Evolutionary conservation across 2,113 vertebrate species (phyloP), one percentile per base, ranked within the genome.

Genomic region (Megaceryle torquata): DNA sequence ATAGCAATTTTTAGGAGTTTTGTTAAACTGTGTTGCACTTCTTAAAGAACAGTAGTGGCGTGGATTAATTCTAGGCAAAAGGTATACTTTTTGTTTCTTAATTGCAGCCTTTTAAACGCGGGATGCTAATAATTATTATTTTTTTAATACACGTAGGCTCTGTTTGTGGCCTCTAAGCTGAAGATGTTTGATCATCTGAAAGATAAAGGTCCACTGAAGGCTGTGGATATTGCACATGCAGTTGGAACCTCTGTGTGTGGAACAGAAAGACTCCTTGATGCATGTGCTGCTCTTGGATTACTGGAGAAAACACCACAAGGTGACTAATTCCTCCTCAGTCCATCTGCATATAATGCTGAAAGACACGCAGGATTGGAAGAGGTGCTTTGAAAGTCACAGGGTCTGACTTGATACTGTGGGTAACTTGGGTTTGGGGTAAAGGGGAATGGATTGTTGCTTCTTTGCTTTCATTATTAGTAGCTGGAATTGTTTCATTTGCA

Each of bases 141-240:
- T 85, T 35, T 93, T 50, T 72, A 19, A 9, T 75, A 5, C 10
- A 10, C 31, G 2, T 96, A 99, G 99, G 98, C 98, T 19, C 97
- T 99, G 35, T 98, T 99, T 88, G 97, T 98, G 9, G 99, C 99
- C 3, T 99, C 98, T 93, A 98, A 98, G 91, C 91, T 99, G 93
- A 96, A 97, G 54, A 86, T 99, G 35, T 99, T 99, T 82, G 99
- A 99, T 96, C 33, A 98, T n/a, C 95, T 99, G 11, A 97, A 97
- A 31, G 63, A 41, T 20, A 96, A 82, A 14, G 96, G 94, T 18
- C 96, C 97, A 9, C 13, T 97, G 91, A 96, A 93, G 4, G 97
- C 98, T 14, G 80, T 61, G 7, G 98, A 98, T 57, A 59, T 99
- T 67, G 98, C 99, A 56, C 70, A 91, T 60, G 88, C 94, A 65